Base-by-base conservation (phyloP, 2,888 invertebrate genomes). In the Drosophila engyochracea region DNA sequence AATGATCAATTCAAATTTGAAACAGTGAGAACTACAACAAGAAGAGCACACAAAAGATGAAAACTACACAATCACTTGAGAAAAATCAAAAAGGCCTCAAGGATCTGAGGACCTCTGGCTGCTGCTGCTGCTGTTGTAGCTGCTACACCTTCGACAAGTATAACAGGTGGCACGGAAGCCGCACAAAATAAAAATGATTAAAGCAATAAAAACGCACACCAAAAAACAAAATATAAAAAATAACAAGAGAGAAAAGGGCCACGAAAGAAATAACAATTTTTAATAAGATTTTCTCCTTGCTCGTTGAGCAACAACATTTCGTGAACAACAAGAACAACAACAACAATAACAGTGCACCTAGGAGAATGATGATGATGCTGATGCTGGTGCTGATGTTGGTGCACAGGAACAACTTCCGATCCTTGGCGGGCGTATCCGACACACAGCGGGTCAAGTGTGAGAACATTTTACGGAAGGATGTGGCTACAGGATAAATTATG, bases 131-230 rank as follows among this genome's bases (percentile, higher is more conserved):
- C 16, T 37, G 61, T 37, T 53, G 69, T 28, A 37, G 58, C 55
- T 51, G 69, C 61, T 69, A 55, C 71, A 70, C 63, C 66, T 68
- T 61, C 69, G 61, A 35, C 74, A 77, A 59, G 31, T 76, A 85
- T 87, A 91, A 91, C 91, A 91, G 91, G 91, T 91, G 91, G 92
- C 90, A 89, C 92, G 91, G 91, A 92, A 91, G 91, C 91, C 91
- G 86, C 90, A 92, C 85, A 92, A 91, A 83, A 90, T 90, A 86
- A 84, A 90, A 83, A 86, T 91, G 83, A 91, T 85, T 90, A 91
- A 91, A 85, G 81, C 79, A 87, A 85, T 83, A 83, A 72, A 74
- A 80, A 75, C 57, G 71, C 74, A 70, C 55, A 78, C 55, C 35
- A 68, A 79, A 62, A 65, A 35, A 67, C 53, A 71, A 71, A 69